Percentiles rank a stretch among this genome's conserved stretches.
These are phyloP conservation scores for Morphnarchus princeps DNA, from an alignment of 2,113 vertebrate genomes.

Conservation along the genomic window DNA sequence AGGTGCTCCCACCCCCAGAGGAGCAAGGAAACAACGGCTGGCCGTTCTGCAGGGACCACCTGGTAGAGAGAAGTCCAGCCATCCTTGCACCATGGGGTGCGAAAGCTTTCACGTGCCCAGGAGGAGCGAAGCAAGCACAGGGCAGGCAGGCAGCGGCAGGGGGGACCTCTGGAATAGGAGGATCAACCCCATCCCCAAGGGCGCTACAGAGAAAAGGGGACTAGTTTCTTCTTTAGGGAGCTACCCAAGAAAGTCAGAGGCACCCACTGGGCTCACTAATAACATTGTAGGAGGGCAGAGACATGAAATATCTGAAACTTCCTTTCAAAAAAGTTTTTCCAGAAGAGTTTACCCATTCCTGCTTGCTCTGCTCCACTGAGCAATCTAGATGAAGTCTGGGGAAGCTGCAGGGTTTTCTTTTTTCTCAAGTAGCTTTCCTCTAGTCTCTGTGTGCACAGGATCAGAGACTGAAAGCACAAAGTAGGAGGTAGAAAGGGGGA, in stretches of 20 bases:
- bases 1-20: neutral
- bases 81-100: too few relatives aligned
- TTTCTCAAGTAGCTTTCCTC: neutral
- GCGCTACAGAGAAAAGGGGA: neutral
- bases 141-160: neutral
- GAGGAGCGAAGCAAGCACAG: neutral
- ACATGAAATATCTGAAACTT: neutral
- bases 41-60: neutral
- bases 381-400: neutral
- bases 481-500: neutral
- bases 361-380: neutral
- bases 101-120: neutral
- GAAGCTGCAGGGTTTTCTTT: neutral
- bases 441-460: neutral
- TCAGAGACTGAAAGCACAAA: neutral
- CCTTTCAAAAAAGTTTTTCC: neutral
- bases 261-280: neutral
- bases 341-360: neutral
- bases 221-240: neutral
- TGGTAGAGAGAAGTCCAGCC: neutral
- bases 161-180: neutral
- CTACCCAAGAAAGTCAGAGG: neutral
- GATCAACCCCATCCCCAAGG: neutral
- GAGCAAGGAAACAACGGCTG: neutral
- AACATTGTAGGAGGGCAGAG: neutral